A percentile compares a stretch with the other conserved stretches of the same genome.
Evolutionary conservation across 1,140 invertebrate genomes (phyloP).

Genomic region (Microplitis mediator): DNA sequence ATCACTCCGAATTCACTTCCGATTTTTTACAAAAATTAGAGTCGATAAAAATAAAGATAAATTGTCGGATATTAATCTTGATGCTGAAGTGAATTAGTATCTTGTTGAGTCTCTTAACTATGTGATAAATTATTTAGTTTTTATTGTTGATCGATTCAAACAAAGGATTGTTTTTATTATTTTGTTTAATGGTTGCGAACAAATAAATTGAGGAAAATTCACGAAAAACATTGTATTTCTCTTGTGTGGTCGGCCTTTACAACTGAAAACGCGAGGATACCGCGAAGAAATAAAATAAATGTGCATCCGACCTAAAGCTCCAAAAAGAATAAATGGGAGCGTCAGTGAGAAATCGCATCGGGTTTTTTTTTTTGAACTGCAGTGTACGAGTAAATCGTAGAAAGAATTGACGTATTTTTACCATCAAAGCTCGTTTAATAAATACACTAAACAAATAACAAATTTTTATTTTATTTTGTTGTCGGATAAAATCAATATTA

Average conservation of each 20-base stretch:
- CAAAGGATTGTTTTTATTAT: background rate
- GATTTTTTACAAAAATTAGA: no score
- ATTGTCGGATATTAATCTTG: no score
- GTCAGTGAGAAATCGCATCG: slow-evolving; percentile 15
- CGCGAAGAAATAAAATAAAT: slow-evolving; percentile 15
- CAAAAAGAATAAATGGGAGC: background rate
- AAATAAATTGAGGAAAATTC: background rate
- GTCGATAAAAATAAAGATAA: no score
- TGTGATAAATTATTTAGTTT: background rate
- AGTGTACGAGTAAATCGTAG: slow-evolving; percentile 19
- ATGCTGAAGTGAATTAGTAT: no score
- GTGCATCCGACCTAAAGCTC: slow-evolving; percentile 5
- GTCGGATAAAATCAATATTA: no score
- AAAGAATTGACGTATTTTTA: slow-evolving; percentile 13
- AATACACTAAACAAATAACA: no score
- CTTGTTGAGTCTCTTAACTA: no score
- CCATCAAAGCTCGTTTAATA: background rate
- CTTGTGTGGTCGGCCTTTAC: background rate
- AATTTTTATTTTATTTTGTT: no score
- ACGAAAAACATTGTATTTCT: background rate
- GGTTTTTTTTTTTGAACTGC: background rate
- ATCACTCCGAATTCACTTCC: no score
- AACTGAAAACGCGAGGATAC: background rate
- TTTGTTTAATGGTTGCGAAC: background rate
- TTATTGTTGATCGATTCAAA: background rate